These are phyloP conservation scores for Mesaphorura yosii DNA, from an alignment of 1,140 invertebrate species.

Conservation along the genomic window DNA sequence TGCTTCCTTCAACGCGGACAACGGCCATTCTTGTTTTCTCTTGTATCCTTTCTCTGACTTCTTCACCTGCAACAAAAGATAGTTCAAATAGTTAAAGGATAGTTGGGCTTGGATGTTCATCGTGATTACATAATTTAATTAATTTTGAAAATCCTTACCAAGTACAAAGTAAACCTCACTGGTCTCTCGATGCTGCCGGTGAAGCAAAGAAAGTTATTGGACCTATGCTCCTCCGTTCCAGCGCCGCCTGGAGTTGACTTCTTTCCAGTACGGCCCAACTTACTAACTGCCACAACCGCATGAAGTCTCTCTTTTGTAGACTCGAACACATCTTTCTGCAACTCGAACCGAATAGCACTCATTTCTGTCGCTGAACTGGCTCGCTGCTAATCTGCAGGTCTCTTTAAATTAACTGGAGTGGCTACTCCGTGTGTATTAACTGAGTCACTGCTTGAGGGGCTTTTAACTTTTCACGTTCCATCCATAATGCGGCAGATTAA, in stretches of 20 bases:
- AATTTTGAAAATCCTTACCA: slow-evolving; percentile 37
- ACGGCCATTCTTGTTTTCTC: slow-evolving; percentile 64
- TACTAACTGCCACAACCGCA: slow-evolving; percentile 64
- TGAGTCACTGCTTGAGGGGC: too few species aligned
- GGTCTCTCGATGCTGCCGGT: slow-evolving; percentile 58
- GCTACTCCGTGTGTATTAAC: too few species aligned
- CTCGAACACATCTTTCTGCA: slow-evolving; percentile 73
- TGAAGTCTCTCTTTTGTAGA: slow-evolving; percentile 65
- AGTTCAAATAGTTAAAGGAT: slow-evolving; percentile 4
- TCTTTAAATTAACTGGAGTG: too few species aligned
- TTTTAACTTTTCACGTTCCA: too few species aligned
- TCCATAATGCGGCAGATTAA: too few species aligned
- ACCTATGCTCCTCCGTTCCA: too few species aligned
- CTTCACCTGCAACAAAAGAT: slow-evolving; percentile 48
- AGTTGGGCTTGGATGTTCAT: background rate
- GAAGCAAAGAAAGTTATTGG: slow-evolving; percentile 61
- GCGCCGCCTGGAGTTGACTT: too few species aligned
- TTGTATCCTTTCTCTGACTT: slow-evolving; percentile 73
- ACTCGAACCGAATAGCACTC: slow-evolving; percentile 40
- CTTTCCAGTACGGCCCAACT: slow-evolving; percentile 63
- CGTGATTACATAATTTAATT: background rate
- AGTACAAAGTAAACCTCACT: slow-evolving; percentile 55
- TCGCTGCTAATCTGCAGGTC: too few species aligned
- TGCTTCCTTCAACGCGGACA: slow-evolving; percentile 62
- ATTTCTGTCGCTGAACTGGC: too few species aligned